Evolutionary conservation across 2,113 vertebrate genomes (phyloP).

Genomic region (Phainopepla nitens): DNA sequence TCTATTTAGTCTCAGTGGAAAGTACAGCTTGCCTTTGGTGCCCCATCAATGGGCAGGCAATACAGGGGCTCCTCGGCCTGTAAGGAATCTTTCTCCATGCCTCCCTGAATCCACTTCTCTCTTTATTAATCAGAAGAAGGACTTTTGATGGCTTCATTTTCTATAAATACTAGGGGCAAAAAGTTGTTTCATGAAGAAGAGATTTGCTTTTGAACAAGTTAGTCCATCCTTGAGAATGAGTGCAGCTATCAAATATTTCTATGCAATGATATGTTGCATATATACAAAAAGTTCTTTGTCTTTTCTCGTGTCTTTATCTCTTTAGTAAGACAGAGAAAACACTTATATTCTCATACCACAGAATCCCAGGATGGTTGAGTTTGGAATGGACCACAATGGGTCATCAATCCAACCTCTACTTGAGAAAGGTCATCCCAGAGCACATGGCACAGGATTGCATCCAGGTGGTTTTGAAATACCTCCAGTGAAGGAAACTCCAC

Average conservation of each 20-base stretch:
- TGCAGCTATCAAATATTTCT: not conserved
- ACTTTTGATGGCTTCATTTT: not conserved
- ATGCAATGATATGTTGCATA: not conserved
- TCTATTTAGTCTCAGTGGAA: not conserved
- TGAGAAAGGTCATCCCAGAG: not conserved
- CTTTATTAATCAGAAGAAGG: not conserved
- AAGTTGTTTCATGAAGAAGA: not conserved
- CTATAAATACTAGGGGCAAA: not conserved
- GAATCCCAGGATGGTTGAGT: not conserved
- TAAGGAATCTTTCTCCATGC: not conserved
- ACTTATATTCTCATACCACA: not conserved
- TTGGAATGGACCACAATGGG: not conserved
- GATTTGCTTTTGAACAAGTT: not conserved
- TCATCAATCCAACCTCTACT: not conserved
- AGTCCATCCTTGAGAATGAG: not conserved
- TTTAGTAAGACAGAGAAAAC: not conserved
- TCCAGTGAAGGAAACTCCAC: not conserved
- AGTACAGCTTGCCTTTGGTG: not conserved
- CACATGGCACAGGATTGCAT: not conserved
- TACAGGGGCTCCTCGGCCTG: accelerated
- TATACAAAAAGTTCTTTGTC: not conserved
- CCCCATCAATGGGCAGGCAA: not conserved
- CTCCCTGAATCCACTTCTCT: not conserved
- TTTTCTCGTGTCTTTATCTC: not conserved
- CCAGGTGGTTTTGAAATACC: not conserved